Evolutionary conservation across 2,888 invertebrate genomes (phyloP), one percentile per base, ranked within the genome.

Genomic region (Lycophotia porphyrea): DNA sequence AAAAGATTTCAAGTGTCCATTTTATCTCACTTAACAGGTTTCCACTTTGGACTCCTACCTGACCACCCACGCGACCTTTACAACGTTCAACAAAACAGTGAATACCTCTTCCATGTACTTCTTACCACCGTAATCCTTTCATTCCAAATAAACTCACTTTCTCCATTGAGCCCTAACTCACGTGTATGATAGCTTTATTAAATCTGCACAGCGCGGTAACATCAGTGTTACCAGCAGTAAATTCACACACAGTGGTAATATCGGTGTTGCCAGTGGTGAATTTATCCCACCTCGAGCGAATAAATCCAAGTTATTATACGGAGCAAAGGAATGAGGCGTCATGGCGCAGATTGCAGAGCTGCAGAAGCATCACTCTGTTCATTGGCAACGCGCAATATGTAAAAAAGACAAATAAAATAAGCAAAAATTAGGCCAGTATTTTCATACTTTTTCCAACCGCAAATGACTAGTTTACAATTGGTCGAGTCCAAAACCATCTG

Each of bases 241-340:
- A 81, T 81, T 83, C 64, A 78, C 81, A 83, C 73, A 74, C 84
- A 74, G 81, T 67, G 74, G 80, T 84, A 82, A 84, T 84, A 72
- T 76, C 66, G 52, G 85, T 76, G 85, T 76, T 84, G 76, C 76
- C 74, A 71, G 81, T 64, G 73, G 47, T 81, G 58, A 60, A 84
- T 76, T 76, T 84, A 84, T 81, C 73, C 60, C 73, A 81, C 82
- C 77, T 74, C 82, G 49, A 73, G 76, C 61, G 73, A 69, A 85
- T 77, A 83, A 83, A 83, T 77, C 73, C 76, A 73, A 76, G 76
- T 82, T 82, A 82, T 83, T 81, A 73, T 65, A 80, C 68, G 49
- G 72, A 66, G 82, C 58, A 77, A 69, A 85, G 82, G 85, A 84
- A 84, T 76, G 60, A 81, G 71, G 68, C 68, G 72, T 60, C 27